Conservation (phyloP, 2,888 invertebrate genomes). For the Piscicola geometra region DNA sequence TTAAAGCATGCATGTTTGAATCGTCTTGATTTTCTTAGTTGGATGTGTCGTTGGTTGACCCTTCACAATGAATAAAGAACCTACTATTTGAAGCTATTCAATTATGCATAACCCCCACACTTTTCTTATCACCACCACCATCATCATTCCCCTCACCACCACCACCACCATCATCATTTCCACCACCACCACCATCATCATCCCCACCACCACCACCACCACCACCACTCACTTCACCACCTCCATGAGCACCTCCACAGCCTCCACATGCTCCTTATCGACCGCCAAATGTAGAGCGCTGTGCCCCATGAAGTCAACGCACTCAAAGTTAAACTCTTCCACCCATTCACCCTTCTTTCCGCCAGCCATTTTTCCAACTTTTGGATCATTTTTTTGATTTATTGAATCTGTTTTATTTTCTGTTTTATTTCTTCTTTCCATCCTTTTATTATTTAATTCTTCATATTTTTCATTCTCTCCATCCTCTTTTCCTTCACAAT, state of each 20-base stretch:
- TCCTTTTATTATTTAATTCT: background rate
- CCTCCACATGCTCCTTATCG: constrained; percentile 62
- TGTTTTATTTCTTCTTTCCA: background rate
- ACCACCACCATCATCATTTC: background rate
- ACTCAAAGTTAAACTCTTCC: constrained; percentile 52
- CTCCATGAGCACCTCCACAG: constrained; percentile 65
- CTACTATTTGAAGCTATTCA: too few species aligned
- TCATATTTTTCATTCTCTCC: background rate
- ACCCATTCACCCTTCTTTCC: constrained; percentile 6
- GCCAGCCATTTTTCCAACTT: background rate
- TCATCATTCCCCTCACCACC: too few species aligned
- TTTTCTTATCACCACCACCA: too few species aligned
- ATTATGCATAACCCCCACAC: too few species aligned
- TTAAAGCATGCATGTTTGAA: too few species aligned
- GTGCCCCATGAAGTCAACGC: constrained; percentile 61
- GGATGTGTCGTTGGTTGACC: too few species aligned
- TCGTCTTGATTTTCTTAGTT: too few species aligned
- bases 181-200: background rate
- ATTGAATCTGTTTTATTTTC: background rate
- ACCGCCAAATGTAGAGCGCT: constrained; percentile 69
- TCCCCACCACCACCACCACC: too few species aligned
- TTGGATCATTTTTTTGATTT: too few species aligned
- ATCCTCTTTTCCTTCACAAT: background rate
- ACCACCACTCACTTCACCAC: constrained; percentile 51
- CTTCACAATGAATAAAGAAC: too few species aligned